Conservation (phyloP, 2,113 vertebrate species). For the Chionis minor region DNA sequence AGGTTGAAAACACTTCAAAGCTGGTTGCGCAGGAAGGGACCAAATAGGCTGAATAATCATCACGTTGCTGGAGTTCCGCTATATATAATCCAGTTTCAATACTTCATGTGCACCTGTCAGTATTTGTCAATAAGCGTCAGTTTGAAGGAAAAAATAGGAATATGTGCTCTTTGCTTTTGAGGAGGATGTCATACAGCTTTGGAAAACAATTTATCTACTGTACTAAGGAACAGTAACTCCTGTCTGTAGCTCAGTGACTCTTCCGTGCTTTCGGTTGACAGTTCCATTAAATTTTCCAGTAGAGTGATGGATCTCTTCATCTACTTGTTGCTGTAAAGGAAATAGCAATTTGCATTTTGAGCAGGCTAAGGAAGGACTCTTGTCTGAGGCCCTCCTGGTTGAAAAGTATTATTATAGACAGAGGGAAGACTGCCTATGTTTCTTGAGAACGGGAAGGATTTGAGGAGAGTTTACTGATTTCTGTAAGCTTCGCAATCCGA, state of each 20-base stretch:
- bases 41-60: neutral
- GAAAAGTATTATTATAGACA: neutral
- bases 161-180: neutral
- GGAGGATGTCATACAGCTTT: neutral
- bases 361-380: neutral
- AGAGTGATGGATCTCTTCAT: neutral
- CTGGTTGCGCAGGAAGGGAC: neutral
- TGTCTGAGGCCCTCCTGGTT: neutral
- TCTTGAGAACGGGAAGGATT: neutral
- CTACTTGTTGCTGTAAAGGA: neutral
- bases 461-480: neutral
- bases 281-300: neutral
- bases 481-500: neutral
- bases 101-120: neutral
- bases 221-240: neutral
- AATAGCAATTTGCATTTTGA: neutral
- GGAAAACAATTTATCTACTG: neutral
- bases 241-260: neutral
- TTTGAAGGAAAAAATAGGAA: neutral
- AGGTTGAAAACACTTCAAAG: neutral
- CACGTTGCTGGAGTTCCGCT: neutral
- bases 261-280: neutral
- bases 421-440: accelerated
- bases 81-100: neutral
- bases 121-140: neutral